Percentiles rank a stretch among this genome's conserved stretches.
phyloP scores from a whole-genome alignment of 2,113 vertebrate genomes.

The Motacilla tschutschensis region DNA sequence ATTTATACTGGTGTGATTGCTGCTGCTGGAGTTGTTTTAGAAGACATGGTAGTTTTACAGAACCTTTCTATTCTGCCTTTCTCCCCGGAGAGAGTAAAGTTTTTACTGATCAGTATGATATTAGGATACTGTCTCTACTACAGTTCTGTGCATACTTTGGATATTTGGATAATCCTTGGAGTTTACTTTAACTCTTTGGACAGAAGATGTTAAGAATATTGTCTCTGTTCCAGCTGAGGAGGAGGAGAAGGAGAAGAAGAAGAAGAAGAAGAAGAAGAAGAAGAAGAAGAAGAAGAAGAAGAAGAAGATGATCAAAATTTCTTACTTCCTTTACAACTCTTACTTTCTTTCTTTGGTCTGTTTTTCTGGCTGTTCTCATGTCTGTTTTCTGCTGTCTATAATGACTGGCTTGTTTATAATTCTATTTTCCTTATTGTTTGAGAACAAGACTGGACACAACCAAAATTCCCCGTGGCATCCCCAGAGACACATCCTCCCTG shows the following conservation, averaged over 20 bases:
- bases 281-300: too few species aligned
- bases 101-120: neutral
- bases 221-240: neutral
- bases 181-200: neutral
- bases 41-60: neutral
- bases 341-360: neutral
- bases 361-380: neutral
- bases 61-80: neutral
- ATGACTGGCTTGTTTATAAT: neutral
- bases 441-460: constrained; percentile 53
- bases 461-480: neutral
- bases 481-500: neutral
- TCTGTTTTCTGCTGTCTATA: neutral
- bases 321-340: neutral
- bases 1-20: neutral
- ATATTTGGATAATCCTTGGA: neutral
- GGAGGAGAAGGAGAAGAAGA: too few species aligned
- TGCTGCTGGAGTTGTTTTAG: neutral
- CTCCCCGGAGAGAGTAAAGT: neutral
- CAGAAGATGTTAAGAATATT: neutral
- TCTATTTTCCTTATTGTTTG: neutral
- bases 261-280: too few species aligned
- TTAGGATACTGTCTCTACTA: neutral
- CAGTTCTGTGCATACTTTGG: neutral
- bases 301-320: neutral